These are phyloP conservation scores for Amphilophus citrinellus DNA, from an alignment of 2,113 vertebrate species.

Conservation along the genomic window DNA sequence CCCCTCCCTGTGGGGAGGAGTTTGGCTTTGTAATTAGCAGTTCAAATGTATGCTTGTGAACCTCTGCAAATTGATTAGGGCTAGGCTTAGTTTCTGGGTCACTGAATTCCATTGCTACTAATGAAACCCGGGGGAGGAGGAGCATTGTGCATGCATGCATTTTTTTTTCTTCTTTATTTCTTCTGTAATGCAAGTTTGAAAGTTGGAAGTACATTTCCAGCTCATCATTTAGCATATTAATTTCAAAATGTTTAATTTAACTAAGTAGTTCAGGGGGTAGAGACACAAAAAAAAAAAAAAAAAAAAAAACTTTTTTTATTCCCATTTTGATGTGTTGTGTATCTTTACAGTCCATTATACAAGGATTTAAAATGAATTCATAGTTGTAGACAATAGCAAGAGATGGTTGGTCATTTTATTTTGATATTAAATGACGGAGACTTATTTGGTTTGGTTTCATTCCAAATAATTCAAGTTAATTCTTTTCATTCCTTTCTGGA, in stretches of 20 bases:
- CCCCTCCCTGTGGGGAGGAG: constrained; percentile 66
- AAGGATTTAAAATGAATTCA: not conserved
- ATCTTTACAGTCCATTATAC: not conserved
- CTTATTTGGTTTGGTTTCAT: no score
- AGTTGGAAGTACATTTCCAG: constrained; percentile 59
- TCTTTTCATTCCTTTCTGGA: not conserved
- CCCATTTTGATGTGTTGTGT: no score
- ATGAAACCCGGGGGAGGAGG: constrained; percentile 77
- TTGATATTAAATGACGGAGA: not conserved
- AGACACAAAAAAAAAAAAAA: not conserved
- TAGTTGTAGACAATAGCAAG: not conserved
- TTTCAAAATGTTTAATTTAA: constrained; percentile 34
- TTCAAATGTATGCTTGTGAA: constrained; percentile 70
- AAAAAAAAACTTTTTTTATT: no score
- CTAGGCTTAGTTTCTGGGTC: constrained; percentile 81
- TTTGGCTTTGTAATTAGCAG: constrained; percentile 72
- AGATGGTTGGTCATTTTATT: not conserved
- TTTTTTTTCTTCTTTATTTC: constrained; percentile 43
- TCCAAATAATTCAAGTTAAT: not conserved
- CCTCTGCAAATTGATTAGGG: constrained; percentile 75
- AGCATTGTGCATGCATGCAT: constrained; percentile 64
- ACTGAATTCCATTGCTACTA: constrained; percentile 81
- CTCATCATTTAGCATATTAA: constrained; percentile 44
- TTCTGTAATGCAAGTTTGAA: constrained; percentile 66
- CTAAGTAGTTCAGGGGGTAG: not conserved